Conservation (phyloP, 2,888 invertebrate genomes). For the Limnephilus marmoratus region DNA sequence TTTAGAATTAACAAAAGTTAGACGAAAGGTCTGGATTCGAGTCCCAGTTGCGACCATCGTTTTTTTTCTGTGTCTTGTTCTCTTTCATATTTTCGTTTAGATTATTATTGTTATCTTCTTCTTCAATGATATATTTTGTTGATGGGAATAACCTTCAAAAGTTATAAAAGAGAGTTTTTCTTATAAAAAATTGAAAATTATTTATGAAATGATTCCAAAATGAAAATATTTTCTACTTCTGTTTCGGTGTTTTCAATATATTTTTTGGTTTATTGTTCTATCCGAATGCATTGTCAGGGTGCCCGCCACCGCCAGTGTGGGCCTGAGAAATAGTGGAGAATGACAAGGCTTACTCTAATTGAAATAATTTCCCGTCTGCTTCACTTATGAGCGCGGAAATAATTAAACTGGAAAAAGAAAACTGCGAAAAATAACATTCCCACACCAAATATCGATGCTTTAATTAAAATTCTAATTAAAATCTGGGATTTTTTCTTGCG, state of each 20-base stretch:
- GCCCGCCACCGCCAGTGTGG: background rate
- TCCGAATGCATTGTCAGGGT: background rate
- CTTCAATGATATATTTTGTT: too few species aligned
- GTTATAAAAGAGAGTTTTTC: too few species aligned
- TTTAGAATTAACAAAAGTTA: too few species aligned
- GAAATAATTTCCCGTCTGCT: conserved; percentile 66
- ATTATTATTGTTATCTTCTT: too few species aligned
- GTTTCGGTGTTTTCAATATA: background rate
- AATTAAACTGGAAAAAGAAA: conserved; percentile 50
- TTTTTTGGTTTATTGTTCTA: background rate
- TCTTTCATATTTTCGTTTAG: too few species aligned
- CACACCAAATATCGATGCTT: conserved; percentile 43
- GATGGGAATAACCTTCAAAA: too few species aligned
- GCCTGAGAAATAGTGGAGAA: conserved; percentile 38
- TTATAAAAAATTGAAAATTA: too few species aligned
- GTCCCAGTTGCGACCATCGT: too few species aligned
- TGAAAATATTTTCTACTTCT: background rate
- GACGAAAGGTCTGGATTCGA: too few species aligned
- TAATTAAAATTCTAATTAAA: conserved; percentile 49
- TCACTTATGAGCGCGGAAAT: conserved; percentile 60
- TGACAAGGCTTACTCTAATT: conserved; percentile 63
- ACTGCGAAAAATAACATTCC: conserved; percentile 39
- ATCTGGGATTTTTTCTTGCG: conserved; percentile 1
- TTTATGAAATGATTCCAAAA: too few species aligned
- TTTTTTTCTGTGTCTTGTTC: too few species aligned